Evolutionary conservation across 2,888 invertebrate genomes (phyloP).

Genomic region (Meghimatium bilineatum): DNA sequence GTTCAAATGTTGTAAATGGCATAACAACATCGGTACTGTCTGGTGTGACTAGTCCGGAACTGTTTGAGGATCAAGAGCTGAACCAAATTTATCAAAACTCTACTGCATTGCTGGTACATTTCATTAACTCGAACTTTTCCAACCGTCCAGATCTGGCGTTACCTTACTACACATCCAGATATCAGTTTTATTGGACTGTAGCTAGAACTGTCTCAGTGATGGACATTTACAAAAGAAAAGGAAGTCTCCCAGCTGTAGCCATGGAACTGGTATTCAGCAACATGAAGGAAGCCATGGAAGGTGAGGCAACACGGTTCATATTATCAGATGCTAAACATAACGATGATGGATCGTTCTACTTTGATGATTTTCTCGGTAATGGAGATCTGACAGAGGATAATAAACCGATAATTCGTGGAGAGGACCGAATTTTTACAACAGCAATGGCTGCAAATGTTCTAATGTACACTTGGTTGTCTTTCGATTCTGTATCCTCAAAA

Average conservation of each 20-base stretch:
- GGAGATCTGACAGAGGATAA: conserved; percentile 13
- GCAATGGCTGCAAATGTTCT: conserved; percentile 67
- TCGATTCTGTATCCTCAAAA: conserved; percentile 56
- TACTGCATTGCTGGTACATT: not conserved
- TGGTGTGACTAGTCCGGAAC: conserved; percentile 57
- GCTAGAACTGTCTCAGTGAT: not conserved
- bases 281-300: not conserved
- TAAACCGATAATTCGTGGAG: conserved; percentile 51
- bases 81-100: not conserved
- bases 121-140: not conserved
- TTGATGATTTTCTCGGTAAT: not conserved
- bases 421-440: conserved; percentile 68
- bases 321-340: not conserved
- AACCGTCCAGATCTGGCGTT: not conserved
- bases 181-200: conserved; percentile 3
- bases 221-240: not conserved
- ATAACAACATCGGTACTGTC: conserved; percentile 61
- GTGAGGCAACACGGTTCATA: not conserved
- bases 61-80: conserved; percentile 57
- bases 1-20: conserved; percentile 65
- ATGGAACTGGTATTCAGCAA: not conserved
- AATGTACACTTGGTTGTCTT: conserved; percentile 65
- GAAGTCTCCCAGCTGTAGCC: not conserved
- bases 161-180: not conserved
- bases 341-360: not conserved